Evolutionary conservation across 2,888 invertebrate species (phyloP), one percentile per base, ranked within the genome.

Genomic region (Griposia aprilina): DNA sequence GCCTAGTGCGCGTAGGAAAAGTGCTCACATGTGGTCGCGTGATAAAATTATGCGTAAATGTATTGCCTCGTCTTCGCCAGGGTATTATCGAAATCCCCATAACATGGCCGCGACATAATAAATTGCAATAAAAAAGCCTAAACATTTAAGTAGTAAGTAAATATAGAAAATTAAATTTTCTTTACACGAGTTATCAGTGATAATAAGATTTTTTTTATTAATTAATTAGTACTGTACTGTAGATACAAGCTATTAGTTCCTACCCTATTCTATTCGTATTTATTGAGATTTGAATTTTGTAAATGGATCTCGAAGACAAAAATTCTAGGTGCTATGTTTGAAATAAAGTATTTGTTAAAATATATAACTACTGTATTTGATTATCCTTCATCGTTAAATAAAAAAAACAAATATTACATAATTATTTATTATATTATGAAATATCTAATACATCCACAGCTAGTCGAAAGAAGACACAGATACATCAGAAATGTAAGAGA

Each of bases 311-410:
- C 93, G 91, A 92, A 92, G 92, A 94, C 93, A 95, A 94, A 88
- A 93, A 93, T 94, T 94, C 93, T 96, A 95, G 95, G 95, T 96
- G 96, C 95, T 96, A 95, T 91, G 93, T 93, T 93, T 93, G 72
- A 89, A 93, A 94, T 94, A 95, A 95, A 95, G 88, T 90, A 92
- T 92, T 93, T 93, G 91, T 93, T 93, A 93, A 93, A 91, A 85
- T 81, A 66, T 75, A 63, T 17, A 4, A 8, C 20, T 57, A 13
- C 90, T 86, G 83, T 70, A 81, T 83, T 78, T 83, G 83, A 68
- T 36, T 71, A n/a, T 15, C 5, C 50, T 55, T 52, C 6, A 68
- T 52, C 23, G 11, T 11, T 36, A 13, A 45, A 30, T 48, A 45
- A 63, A 67, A 36, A n/a, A 69, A 67, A 45, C 15, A 17, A n/a